A percentile compares a stretch with the other conserved stretches of the same genome.
Conservation (phyloP, 2,888 invertebrate species). For the Andrena hattorfiana region DNA sequence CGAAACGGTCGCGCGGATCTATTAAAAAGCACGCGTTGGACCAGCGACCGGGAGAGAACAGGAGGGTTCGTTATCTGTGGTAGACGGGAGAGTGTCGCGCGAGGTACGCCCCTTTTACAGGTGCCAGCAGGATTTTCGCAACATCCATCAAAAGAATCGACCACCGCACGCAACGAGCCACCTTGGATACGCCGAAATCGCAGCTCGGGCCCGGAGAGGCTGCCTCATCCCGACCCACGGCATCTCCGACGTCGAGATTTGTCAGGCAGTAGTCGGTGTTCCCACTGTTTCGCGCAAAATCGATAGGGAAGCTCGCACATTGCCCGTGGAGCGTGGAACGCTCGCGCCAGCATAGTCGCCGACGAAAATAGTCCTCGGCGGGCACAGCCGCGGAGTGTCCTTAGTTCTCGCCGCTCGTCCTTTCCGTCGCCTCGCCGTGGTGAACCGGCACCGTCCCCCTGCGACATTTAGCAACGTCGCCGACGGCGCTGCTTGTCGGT, state of each 20-base stretch:
- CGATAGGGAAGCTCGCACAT: conserved; percentile 75
- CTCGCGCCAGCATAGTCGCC: conserved; percentile 41
- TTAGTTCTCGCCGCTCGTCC: conserved; percentile 16
- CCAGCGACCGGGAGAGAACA: not conserved
- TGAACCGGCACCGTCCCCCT: conserved; percentile 37
- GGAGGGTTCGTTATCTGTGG: not conserved
- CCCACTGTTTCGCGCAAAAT: conserved; percentile 73
- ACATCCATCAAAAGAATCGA: conserved; percentile 40
- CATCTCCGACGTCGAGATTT: not conserved
- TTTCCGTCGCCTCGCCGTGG: conserved; percentile 36
- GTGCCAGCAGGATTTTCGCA: conserved; percentile 60
- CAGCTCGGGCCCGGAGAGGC: not conserved
- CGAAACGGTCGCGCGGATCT: too few species aligned
- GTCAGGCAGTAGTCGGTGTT: conserved; percentile 18
- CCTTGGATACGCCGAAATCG: conserved; percentile 19
- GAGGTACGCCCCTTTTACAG: conserved; percentile 66
- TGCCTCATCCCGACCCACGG: not conserved
- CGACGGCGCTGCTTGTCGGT: conserved; percentile 39
- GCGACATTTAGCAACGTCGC: conserved; percentile 23
- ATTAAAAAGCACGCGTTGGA: not conserved
- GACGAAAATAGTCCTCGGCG: conserved; percentile 63
- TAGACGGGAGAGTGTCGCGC: conserved; percentile 10
- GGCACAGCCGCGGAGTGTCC: conserved; percentile 21
- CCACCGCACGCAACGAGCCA: conserved; percentile 1
- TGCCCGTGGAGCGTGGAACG: conserved; percentile 51